Evolutionary conservation across 2,797 vertebrate genomes (phyloP), one percentile per base, ranked within the genome.

Genomic region (Babyrousa celebensis): DNA sequence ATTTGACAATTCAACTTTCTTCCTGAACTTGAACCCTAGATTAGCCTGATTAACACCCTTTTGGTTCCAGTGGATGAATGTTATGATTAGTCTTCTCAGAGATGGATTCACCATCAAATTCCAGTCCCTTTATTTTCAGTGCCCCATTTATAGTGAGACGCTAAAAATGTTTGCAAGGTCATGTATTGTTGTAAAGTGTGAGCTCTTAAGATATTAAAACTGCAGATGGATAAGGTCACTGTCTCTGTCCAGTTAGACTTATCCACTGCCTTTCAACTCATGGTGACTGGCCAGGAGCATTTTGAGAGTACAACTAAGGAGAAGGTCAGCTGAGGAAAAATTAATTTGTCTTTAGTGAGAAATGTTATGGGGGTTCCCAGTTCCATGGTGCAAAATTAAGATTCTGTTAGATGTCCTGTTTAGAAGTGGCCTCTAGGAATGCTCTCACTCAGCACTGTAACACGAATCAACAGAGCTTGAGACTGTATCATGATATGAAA

Each of bases 401-500:
- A 40, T 16, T 79, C 58, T 48, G 3, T 43, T 32, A 43, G 9
- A 32, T 25, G 8, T 23, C 4, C 6, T 56, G 72, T 43, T 58
- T 14, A 62, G 48, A 40, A 40, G 67, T 67, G 32, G 27, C 71
- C 71, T 77, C 29, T 71, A 52, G 70, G 48, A 86, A 36, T 25
- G 2, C 40, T 54, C 5, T 25, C 2, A 18, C n/a, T 21, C n/a
- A 8, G 3, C 20, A 9, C 0, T 60, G 6, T 12, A 10, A 40
- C 10, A 54, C 4, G 23, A n/a, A 23, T 15, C 0, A 23, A 40
- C 48, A 36, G 23, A 43, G 23, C 29, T 58, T 10, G 11, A 52
- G 48, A 25, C 0, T 23, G 15, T 15, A 14, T 23, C 3, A 1
- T 1, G n/a, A 11, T 21, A 3, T 40, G 62, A 48, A 2, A 6